Evolutionary conservation across 2,113 vertebrate genomes (phyloP).

Genomic region (Balaeniceps rex): DNA sequence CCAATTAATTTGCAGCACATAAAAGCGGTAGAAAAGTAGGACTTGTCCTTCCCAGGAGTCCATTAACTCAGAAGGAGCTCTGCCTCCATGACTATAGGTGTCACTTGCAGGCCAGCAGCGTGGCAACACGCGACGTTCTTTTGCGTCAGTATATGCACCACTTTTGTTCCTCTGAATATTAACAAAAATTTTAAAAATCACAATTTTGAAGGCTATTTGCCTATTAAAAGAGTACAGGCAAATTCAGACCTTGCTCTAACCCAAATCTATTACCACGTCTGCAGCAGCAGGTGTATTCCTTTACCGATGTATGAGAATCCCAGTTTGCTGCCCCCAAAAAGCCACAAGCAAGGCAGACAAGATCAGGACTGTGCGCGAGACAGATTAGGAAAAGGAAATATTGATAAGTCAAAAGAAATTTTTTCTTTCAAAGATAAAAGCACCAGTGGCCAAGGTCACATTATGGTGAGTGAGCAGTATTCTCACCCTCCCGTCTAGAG

Average conservation of each 20-base stretch:
- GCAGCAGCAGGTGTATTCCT: background rate
- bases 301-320: fast-evolving
- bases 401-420: background rate
- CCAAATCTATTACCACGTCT: too few relatives aligned
- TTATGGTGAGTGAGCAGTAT: background rate
- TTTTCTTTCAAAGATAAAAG: background rate
- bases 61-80: background rate
- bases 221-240: background rate
- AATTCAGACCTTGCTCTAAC: background rate
- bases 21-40: background rate
- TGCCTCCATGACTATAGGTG: background rate
- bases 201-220: background rate
- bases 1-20: background rate
- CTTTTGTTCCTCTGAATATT: too few relatives aligned
- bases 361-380: background rate
- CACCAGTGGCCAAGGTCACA: background rate
- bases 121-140: fast-evolving
- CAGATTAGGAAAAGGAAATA: background rate
- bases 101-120: background rate
- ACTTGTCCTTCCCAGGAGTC: background rate
- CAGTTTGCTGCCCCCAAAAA: background rate
- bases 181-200: too few relatives aligned
- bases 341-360: background rate
- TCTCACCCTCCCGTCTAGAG: background rate
- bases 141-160: fast-evolving